phyloP scores from a whole-genome alignment of 2,888 invertebrate species.

The Ophraella communa region DNA sequence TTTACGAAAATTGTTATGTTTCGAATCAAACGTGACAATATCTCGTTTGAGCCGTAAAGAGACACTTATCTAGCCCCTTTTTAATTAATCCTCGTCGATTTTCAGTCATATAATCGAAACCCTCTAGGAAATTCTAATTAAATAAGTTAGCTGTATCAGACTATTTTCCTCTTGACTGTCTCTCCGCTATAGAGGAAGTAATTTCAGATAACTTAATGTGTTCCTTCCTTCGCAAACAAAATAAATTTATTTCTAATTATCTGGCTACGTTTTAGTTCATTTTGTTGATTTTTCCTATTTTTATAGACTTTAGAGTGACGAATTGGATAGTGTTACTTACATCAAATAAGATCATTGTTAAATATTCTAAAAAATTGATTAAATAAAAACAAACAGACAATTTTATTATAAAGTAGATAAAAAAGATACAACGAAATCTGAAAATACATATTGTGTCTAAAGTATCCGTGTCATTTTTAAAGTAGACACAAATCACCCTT shows the following conservation, averaged over 20 bases:
- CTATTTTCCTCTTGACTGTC: slow-evolving; percentile 20
- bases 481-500: background rate
- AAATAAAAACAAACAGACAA: background rate
- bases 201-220: slow-evolving; percentile 21
- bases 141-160: slow-evolving; percentile 36
- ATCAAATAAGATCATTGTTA: background rate
- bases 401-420: too few relatives aligned
- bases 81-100: slow-evolving; percentile 36
- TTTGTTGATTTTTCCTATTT: slow-evolving; percentile 11
- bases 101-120: slow-evolving; percentile 34
- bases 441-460: too few relatives aligned
- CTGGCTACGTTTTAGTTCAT: background rate
- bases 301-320: background rate
- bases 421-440: too few relatives aligned
- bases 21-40: slow-evolving; percentile 13
- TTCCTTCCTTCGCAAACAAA: slow-evolving; percentile 8
- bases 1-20: slow-evolving; percentile 7
- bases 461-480: background rate
- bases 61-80: slow-evolving; percentile 26
- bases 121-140: slow-evolving; percentile 33
- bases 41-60: slow-evolving; percentile 6
- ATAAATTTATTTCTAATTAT: slow-evolving; percentile 17
- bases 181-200: slow-evolving; percentile 1
- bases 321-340: background rate
- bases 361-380: background rate